Conservation (phyloP, 2,113 vertebrate species). For the Chunga burmeisteri region DNA sequence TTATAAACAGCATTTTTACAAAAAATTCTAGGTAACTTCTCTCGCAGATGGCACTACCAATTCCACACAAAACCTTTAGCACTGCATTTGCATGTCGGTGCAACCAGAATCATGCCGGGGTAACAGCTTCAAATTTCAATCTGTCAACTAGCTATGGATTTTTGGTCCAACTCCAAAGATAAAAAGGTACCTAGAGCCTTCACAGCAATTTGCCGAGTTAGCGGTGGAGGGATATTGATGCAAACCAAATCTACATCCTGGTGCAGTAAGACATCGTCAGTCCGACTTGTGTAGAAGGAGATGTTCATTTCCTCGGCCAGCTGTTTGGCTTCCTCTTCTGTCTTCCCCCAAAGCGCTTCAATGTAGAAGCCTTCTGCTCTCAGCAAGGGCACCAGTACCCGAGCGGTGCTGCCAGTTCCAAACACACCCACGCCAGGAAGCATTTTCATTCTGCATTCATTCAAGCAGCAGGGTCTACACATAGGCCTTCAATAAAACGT, state of each 20-base stretch:
- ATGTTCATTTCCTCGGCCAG: conserved; percentile 90
- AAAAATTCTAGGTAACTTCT: not conserved
- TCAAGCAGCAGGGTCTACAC: conserved; percentile 27
- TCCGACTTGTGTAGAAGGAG: conserved; percentile 91
- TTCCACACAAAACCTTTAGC: not conserved
- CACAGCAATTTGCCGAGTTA: conserved; percentile 94
- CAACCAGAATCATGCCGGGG: not conserved
- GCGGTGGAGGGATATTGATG: conserved; percentile 93
- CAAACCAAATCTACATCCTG: conserved; percentile 96
- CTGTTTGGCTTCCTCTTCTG: conserved; percentile 89
- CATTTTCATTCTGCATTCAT: conserved; percentile 77
- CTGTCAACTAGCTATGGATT: accelerated
- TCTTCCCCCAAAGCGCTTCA: conserved; percentile 92
- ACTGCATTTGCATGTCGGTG: not conserved
- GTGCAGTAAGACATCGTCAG: conserved; percentile 91
- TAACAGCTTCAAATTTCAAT: not conserved
- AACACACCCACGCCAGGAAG: conserved; percentile 97
- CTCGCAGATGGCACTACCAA: not conserved
- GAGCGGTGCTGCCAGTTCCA: conserved; percentile 91
- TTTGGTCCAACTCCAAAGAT: not conserved
- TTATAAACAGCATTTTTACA: not conserved
- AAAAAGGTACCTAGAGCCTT: conserved; percentile 89
- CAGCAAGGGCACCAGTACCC: conserved; percentile 89
- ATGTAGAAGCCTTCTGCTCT: conserved; percentile 93
- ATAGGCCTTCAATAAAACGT: not conserved